Base-by-base conservation (phyloP, 2,888 invertebrate species). In the Drosophila testacea region DNA sequence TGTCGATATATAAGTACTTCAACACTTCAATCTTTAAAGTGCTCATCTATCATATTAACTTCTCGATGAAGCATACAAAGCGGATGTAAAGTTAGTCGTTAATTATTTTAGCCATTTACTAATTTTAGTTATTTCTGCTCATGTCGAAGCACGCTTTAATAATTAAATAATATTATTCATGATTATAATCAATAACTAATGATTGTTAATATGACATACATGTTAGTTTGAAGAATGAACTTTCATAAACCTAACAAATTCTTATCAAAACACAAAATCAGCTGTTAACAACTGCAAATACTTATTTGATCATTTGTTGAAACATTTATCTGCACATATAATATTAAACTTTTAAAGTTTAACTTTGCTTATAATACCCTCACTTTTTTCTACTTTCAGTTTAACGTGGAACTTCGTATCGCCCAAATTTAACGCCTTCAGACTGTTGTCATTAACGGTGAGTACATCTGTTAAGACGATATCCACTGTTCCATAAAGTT, bases 61-160 rank as follows among this genome's bases (percentile, higher is more conserved):
- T 60, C 22, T 51, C 28, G 32, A 32, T 48, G 41, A 6, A 32
- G 38, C 34, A 32, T 4, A n/a, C 46, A 10, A 73, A 10, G 44
- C 72, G 77, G 77, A 77, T 74, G 38, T 59, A 22, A 54, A 48
- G 22, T 52, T 39, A 32, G 34, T 30, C 32, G 5, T 36, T 56
- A 54, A 50, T 38, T 52, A 27, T 38, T 51, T 51, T 44, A 4
- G 11, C 11, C 38, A 30, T 39, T 70, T 28, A 34, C 39, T 65
- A 30, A 42, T 22, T 56, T 50, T 16, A 63, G 27, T 59, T 36
- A 11, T 36, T 47, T 47, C 39, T 56, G 61, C 30, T 34, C 32
- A 50, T 34, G 34, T 34, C 22, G 16, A 30, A 42, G 55, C 36
- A 38, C 41, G 42, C 48, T 54, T 44, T 11, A 36, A 34, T 44